phyloP scores from a whole-genome alignment of 2,888 invertebrate genomes.

The Chaetogeoica ovagalla region DNA sequence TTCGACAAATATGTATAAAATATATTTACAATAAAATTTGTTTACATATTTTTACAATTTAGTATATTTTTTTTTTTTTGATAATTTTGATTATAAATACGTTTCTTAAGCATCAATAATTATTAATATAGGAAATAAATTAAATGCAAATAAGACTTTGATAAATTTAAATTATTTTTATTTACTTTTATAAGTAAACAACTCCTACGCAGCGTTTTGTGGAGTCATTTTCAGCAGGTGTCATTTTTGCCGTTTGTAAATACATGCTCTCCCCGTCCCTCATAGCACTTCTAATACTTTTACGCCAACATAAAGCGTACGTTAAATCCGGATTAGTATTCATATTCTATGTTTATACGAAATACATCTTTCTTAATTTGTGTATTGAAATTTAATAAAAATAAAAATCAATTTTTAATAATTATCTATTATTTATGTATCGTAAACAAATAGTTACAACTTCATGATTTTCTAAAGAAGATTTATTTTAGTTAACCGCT shows the following conservation, averaged over 20 bases:
- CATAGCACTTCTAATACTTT: too few relatives aligned
- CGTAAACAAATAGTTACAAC: not conserved
- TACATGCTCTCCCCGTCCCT: too few relatives aligned
- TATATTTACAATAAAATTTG: too few relatives aligned
- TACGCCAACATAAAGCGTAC: too few relatives aligned
- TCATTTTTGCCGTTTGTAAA: not conserved
- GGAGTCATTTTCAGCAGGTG: not conserved
- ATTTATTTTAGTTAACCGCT: conserved; percentile 12
- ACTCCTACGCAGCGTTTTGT: not conserved
- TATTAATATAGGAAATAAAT: not conserved
- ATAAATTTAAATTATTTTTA: not conserved
- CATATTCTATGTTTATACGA: not conserved
- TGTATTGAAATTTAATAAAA: not conserved
- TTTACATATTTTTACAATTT: too few relatives aligned
- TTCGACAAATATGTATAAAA: too few relatives aligned
- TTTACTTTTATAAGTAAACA: not conserved
- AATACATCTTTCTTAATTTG: not conserved
- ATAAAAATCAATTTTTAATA: not conserved
- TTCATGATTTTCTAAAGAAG: not conserved
- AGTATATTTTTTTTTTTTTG: too few relatives aligned
- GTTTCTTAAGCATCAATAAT: not conserved
- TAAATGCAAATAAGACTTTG: not conserved
- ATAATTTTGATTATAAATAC: too few relatives aligned
- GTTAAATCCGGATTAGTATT: too few relatives aligned
- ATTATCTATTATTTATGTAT: not conserved